Evolutionary conservation across 2,888 invertebrate species (phyloP).

Genomic region (Phengaris arion): DNA sequence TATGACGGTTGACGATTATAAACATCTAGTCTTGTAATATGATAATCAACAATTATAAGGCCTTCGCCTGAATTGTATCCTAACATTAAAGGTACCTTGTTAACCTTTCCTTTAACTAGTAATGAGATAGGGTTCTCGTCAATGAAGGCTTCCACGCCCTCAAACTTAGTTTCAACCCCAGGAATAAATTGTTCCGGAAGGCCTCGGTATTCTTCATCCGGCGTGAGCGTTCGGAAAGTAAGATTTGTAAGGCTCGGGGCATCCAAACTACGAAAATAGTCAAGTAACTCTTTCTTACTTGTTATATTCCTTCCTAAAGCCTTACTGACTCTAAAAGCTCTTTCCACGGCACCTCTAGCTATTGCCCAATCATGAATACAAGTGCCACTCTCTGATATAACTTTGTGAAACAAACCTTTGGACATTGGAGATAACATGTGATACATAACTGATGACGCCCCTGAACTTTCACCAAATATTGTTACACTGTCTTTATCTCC

Average conservation of each 20-base stretch:
- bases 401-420: slow-evolving; percentile 60
- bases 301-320: slow-evolving; percentile 54
- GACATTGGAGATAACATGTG: slow-evolving; percentile 67
- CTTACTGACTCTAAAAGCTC: slow-evolving; percentile 55
- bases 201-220: slow-evolving; percentile 52
- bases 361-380: slow-evolving; percentile 54
- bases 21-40: slow-evolving; percentile 45
- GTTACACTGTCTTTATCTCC: slow-evolving; percentile 60
- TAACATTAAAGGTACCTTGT: slow-evolving; percentile 52
- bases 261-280: slow-evolving; percentile 51
- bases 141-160: slow-evolving; percentile 50
- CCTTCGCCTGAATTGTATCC: slow-evolving; percentile 61
- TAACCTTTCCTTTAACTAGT: slow-evolving; percentile 47
- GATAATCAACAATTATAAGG: slow-evolving; percentile 45
- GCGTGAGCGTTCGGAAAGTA: slow-evolving; percentile 47
- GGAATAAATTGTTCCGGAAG: slow-evolving; percentile 56
- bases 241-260: slow-evolving; percentile 48
- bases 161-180: slow-evolving; percentile 54
- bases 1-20: slow-evolving; percentile 49
- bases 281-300: slow-evolving; percentile 48
- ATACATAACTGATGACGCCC: slow-evolving; percentile 57
- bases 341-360: slow-evolving; percentile 44
- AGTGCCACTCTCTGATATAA: slow-evolving; percentile 63
- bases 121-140: slow-evolving; percentile 48
- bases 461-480: slow-evolving; percentile 67